These are phyloP conservation scores for Microcebus lehilahytsara DNA, from an alignment of 2,113 vertebrate genomes.

Conservation along the genomic window DNA sequence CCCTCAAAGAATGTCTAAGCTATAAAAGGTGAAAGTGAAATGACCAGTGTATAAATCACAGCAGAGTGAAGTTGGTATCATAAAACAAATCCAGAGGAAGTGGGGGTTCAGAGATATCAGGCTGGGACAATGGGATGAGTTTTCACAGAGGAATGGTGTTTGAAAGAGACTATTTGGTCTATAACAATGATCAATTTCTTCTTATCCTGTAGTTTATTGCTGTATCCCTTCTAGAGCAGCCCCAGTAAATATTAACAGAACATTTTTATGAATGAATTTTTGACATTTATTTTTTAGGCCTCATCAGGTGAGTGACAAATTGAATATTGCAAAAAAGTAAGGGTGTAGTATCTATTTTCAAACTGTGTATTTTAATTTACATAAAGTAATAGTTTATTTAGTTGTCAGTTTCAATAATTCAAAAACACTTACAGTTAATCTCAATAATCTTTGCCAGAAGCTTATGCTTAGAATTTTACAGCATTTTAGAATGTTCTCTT, in stretches of 20 bases:
- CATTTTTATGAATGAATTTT: slow-evolving; percentile 12
- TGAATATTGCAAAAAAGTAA: slow-evolving; percentile 37
- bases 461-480: slow-evolving; percentile 15
- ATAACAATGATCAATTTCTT: background rate
- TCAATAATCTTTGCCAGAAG: slow-evolving; percentile 7
- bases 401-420: slow-evolving; percentile 2
- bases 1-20: background rate
- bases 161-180: background rate
- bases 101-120: background rate
- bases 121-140: background rate
- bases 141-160: background rate
- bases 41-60: background rate
- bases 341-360: background rate
- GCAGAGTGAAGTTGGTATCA: background rate
- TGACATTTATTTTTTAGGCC: slow-evolving; percentile 15
- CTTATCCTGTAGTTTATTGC: background rate
- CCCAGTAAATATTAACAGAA: background rate
- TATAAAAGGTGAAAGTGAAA: background rate
- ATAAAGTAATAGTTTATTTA: background rate
- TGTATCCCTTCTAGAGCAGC: background rate
- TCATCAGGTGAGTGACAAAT: background rate
- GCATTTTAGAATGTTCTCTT: slow-evolving; percentile 28
- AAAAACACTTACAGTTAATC: slow-evolving; percentile 7
- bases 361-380: background rate
- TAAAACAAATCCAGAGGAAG: background rate